A percentile compares a stretch with the other conserved stretches of the same genome.
phyloP scores from a whole-genome alignment of 2,113 vertebrate genomes.

The Redunca redunca region DNA sequence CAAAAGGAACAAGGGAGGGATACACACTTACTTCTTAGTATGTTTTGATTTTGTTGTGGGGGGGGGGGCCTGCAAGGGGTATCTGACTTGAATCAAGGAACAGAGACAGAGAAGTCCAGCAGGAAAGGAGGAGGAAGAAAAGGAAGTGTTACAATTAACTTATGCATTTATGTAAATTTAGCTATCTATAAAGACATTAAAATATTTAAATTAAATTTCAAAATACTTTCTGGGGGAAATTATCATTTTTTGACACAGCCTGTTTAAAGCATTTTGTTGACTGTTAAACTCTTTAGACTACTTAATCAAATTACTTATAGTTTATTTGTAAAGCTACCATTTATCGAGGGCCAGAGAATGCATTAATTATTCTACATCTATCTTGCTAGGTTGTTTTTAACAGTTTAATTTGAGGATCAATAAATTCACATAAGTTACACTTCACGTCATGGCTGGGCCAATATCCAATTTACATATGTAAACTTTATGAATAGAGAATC shows the following conservation, averaged over 20 bases:
- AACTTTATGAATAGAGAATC: not conserved
- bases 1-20: not conserved
- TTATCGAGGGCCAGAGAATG: not conserved
- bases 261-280: not conserved
- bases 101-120: not conserved
- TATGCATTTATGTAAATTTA: not conserved
- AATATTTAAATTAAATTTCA: slow-evolving; percentile 1
- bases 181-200: not conserved
- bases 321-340: not conserved
- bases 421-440: not conserved
- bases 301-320: not conserved
- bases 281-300: not conserved
- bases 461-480: not conserved
- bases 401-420: not conserved
- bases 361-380: not conserved
- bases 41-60: not conserved
- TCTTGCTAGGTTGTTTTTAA: not conserved
- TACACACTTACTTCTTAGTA: not conserved
- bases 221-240: not conserved
- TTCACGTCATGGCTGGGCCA: not conserved
- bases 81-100: not conserved
- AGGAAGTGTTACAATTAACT: not conserved
- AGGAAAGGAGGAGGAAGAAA: not conserved
- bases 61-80: not conserved
- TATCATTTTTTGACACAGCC: not conserved